These are phyloP conservation scores for Diploptera punctata DNA, from an alignment of 2,888 invertebrate species.

Conservation along the genomic window DNA sequence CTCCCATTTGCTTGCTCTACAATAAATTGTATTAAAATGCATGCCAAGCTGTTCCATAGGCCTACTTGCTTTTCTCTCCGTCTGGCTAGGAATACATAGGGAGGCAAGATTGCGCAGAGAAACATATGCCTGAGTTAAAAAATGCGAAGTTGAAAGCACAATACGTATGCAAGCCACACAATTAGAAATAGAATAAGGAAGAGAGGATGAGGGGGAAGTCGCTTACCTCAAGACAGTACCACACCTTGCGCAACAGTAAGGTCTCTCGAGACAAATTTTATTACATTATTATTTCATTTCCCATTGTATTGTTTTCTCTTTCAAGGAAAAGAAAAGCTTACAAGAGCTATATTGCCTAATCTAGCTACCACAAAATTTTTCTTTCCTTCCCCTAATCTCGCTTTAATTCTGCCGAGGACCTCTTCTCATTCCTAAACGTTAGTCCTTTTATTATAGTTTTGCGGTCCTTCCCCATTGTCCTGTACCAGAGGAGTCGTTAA, in stretches of 20 bases:
- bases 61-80: too few species aligned
- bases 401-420: neutral
- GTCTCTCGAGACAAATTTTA: neutral
- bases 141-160: neutral
- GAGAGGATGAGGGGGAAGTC: neutral
- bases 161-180: neutral
- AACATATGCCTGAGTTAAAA: neutral
- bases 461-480: constrained; percentile 13
- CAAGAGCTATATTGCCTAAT: constrained; percentile 3
- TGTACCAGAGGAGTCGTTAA: constrained; percentile 3
- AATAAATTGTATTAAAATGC: too few species aligned
- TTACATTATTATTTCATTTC: neutral
- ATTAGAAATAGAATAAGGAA: neutral
- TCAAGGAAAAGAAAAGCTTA: neutral
- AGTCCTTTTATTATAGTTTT: constrained; percentile 6
- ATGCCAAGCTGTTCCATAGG: too few species aligned
- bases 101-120: too few species aligned
- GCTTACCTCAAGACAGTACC: neutral
- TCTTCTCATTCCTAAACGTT: neutral
- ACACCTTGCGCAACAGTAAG: constrained; percentile 1
- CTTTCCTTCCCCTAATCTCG: neutral
- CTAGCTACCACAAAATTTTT: constrained; percentile 1
- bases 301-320: neutral
- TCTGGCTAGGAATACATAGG: too few species aligned
- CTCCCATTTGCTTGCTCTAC: too few species aligned